Evolutionary conservation across 2,888 invertebrate genomes (phyloP), one percentile per base, ranked within the genome.

Genomic region (Schizaphis graminum): DNA sequence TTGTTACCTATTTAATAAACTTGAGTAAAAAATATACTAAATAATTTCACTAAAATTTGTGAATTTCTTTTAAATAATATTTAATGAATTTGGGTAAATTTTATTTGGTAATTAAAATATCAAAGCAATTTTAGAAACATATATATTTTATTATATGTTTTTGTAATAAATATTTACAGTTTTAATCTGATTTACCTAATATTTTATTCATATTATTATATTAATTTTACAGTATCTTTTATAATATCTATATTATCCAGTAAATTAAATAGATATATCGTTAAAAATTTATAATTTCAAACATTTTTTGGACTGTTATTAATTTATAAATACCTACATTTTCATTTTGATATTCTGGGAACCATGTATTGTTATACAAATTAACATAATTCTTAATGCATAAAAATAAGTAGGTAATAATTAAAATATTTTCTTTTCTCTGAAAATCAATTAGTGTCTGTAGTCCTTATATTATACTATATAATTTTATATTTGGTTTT

Each of bases 301-400:
- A 61, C 44, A 92, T n/a, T 26, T 86, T 53, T 86, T 87, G 24
- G n/a, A 87, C 49, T 61, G 26, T 61, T 92, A 87, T 57, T 91
- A 41, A 56, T 57, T 91, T 57, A 35, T 87, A 61, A 61, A 87
- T 47, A 91, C 47, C 47, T 61, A 49, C 28, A 88, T 88, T 88
- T 92, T 53, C 77, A 44, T 92, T 88, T 53, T 88, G 0, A 26
- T 88, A 24, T n/a, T 77, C 35, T 92, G 92, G 88, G 92, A 92
- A 92, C 67, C 21, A 1, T 67, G 92, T 77, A 88, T 88, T 92
- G 88, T 92, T 88, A 44, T 67, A 67, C 4, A 88, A 41, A 92
- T 92, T 92, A 92, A 77, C 92, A 92, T 92, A 88, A 41, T 88
- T 92, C 53, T 88, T 92, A 53, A 92, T 53, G 41, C 28, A 41